Percentiles rank a stretch among this genome's conserved stretches.
phyloP scores from a whole-genome alignment of 2,113 vertebrate species.

The Budorcas taxicolor region DNA sequence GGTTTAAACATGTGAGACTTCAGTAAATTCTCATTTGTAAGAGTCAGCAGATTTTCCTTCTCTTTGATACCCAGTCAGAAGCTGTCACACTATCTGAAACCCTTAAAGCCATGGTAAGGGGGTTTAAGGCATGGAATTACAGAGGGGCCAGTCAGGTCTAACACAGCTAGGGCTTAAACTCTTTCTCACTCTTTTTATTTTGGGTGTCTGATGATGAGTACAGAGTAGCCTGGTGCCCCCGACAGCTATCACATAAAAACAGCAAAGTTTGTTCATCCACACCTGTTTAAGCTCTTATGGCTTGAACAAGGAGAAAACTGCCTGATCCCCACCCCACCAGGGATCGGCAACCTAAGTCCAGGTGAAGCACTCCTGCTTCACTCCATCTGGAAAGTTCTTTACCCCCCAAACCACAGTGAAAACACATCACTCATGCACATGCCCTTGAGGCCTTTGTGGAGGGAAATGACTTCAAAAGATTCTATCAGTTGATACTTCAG shows the following conservation, averaged over 20 bases:
- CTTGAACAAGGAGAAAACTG: neutral
- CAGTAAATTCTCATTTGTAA: slow-evolving; percentile 60
- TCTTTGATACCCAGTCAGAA: slow-evolving; percentile 18
- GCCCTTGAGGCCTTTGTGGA: neutral
- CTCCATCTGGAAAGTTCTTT: slow-evolving; percentile 22
- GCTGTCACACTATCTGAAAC: neutral
- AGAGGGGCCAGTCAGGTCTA: neutral
- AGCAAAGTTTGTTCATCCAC: neutral
- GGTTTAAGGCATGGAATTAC: neutral
- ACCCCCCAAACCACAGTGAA: neutral
- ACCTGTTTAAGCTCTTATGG: neutral
- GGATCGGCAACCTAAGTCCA: neutral
- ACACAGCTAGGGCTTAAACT: neutral
- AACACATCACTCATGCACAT: neutral
- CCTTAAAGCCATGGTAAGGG: neutral
- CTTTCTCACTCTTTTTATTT: neutral
- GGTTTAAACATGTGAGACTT: slow-evolving; percentile 59
- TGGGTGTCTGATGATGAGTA: neutral
- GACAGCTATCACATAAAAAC: neutral
- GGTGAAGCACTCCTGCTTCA: neutral
- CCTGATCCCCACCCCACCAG: neutral
- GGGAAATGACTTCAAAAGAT: slow-evolving; percentile 34
- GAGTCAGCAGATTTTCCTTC: slow-evolving; percentile 48
- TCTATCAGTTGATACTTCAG: neutral
- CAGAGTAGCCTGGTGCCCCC: neutral